A percentile compares a stretch with the other conserved stretches of the same genome.
Evolutionary conservation across 2,888 invertebrate species (phyloP).

Genomic region (Macrophya annulata): DNA sequence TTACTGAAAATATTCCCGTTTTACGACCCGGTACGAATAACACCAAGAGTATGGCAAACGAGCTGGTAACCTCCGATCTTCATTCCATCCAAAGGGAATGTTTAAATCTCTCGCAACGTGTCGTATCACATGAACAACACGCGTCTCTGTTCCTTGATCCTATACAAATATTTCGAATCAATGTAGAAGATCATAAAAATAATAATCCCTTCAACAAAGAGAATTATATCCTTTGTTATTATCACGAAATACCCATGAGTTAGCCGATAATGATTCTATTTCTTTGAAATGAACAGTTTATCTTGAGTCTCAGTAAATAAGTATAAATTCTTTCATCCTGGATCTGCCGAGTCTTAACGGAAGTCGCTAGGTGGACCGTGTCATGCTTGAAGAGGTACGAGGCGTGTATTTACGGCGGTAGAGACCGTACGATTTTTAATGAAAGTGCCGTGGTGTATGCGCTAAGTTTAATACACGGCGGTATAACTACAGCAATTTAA

Average conservation of each 20-base stretch:
- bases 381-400: conserved; percentile 18
- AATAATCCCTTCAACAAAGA: no score
- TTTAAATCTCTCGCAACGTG: background rate
- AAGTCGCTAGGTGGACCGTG: conserved; percentile 17
- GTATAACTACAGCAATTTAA: conserved; percentile 50
- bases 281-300: background rate
- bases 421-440: background rate
- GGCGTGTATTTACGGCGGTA: conserved; percentile 1
- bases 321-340: background rate
- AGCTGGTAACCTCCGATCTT: conserved; percentile 36
- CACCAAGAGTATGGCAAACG: conserved; percentile 42
- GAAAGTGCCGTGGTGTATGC: background rate
- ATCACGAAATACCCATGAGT: background rate
- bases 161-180: background rate
- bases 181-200: no score
- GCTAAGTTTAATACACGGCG: conserved; percentile 30
- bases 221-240: no score
- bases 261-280: background rate
- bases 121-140: background rate
- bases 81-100: background rate
- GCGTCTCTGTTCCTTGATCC: background rate
- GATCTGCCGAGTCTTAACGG: background rate
- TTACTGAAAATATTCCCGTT: conserved; percentile 51
- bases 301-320: background rate
- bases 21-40: conserved; percentile 47